A percentile compares a stretch with the other conserved stretches of the same genome.
Evolutionary conservation across 2,113 vertebrate species (phyloP).

Genomic region (Petaurus breviceps): DNA sequence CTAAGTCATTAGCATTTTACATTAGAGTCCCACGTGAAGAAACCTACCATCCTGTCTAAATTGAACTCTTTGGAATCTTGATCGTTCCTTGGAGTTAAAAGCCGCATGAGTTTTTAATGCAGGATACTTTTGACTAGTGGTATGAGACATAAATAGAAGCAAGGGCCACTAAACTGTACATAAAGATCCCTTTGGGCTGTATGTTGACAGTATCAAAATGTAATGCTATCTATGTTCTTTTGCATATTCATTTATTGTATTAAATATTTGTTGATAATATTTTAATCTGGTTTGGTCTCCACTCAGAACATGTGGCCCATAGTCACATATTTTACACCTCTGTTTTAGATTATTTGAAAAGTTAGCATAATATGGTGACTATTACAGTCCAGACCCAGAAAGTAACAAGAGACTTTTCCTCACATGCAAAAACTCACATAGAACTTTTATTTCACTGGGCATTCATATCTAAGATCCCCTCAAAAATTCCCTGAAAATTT

Average conservation of each 20-base stretch:
- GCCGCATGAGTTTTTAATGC: slow-evolving; percentile 69
- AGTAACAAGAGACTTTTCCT: neutral
- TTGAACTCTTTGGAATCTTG: slow-evolving; percentile 64
- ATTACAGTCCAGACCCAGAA: neutral
- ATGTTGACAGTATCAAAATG: neutral
- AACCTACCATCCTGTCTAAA: slow-evolving; percentile 60
- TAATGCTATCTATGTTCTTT: neutral
- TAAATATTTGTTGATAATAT: neutral
- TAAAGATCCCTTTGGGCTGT: neutral
- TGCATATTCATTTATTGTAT: neutral
- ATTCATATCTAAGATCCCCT: neutral
- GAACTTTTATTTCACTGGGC: neutral
- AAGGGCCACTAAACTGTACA: neutral
- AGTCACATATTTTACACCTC: neutral
- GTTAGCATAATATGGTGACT: neutral
- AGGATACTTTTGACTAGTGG: slow-evolving; percentile 37
- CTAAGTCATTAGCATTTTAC: slow-evolving; percentile 64
- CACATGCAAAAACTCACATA: neutral
- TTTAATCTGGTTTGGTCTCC: neutral
- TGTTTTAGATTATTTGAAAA: neutral
- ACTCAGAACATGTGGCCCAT: neutral
- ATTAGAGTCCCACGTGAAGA: slow-evolving; percentile 24
- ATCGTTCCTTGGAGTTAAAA: slow-evolving; percentile 62
- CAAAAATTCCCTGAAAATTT: neutral
- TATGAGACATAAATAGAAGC: neutral